Percentiles rank a stretch among this genome's conserved stretches.
These are phyloP conservation scores for Podotricha telesiphe DNA, from an alignment of 2,888 invertebrate species.

Conservation along the genomic window DNA sequence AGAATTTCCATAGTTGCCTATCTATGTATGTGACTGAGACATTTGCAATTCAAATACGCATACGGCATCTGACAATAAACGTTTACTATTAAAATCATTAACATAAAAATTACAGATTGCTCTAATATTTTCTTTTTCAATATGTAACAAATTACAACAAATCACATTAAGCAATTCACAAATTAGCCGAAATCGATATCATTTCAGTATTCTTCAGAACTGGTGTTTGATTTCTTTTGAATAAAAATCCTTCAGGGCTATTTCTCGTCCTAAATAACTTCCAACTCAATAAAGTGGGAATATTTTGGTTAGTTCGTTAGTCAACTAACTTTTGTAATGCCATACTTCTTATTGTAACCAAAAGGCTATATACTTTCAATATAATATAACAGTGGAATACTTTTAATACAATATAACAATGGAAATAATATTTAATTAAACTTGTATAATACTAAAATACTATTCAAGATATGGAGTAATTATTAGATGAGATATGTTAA, in stretches of 20 bases:
- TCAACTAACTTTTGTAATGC: not conserved
- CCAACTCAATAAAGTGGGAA: slow-evolving; percentile 30
- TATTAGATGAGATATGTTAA: too few species aligned
- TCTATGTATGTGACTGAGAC: not conserved
- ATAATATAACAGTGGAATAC: too few species aligned
- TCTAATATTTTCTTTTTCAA: too few species aligned
- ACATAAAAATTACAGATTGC: too few species aligned
- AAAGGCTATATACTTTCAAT: not conserved
- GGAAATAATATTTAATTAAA: too few species aligned
- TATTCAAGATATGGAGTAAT: too few species aligned
- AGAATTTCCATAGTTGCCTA: slow-evolving; percentile 5
- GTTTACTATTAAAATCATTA: too few species aligned
- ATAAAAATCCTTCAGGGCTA: slow-evolving; percentile 24
- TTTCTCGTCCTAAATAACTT: slow-evolving; percentile 27
- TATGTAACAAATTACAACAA: too few species aligned
- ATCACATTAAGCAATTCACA: not conserved
- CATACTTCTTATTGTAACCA: slow-evolving; percentile 6
- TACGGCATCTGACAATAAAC: not conserved
- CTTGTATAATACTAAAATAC: too few species aligned
- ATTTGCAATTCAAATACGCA: slow-evolving; percentile 12
- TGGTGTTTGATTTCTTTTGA: slow-evolving; percentile 32
- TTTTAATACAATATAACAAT: too few species aligned
- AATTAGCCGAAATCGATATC: slow-evolving; percentile 29
- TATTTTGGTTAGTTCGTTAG: slow-evolving; percentile 24
- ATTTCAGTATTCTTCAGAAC: slow-evolving; percentile 11